Evolutionary conservation across 2,113 vertebrate species (phyloP).

Genomic region (Gymnogyps californianus): DNA sequence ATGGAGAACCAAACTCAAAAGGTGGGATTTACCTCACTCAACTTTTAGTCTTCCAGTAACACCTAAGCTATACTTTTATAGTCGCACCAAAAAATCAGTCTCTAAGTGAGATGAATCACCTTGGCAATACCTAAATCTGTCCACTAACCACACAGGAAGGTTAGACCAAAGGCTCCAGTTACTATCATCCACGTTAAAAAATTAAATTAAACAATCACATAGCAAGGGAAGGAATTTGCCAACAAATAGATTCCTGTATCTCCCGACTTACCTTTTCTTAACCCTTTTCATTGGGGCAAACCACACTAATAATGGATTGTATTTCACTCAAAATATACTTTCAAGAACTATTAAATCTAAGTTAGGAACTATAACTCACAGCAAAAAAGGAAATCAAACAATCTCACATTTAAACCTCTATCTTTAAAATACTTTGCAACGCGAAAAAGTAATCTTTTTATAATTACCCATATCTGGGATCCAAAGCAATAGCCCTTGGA

Average conservation of each 20-base stretch:
- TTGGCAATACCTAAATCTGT: not conserved
- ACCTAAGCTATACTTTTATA: not conserved
- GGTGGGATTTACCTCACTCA: not conserved
- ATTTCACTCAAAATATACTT: not conserved
- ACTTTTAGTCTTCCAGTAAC: not conserved
- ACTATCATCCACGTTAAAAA: not conserved
- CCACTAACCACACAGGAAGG: not conserved
- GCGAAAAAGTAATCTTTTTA: fast-evolving
- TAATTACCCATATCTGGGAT: conserved; percentile 92
- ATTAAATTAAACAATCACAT: not conserved
- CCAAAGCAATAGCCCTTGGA: conserved; percentile 93
- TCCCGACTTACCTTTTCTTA: not conserved
- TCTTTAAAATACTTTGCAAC: not conserved
- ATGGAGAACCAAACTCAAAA: not conserved
- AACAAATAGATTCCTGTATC: not conserved
- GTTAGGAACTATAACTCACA: not conserved
- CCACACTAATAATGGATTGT: not conserved
- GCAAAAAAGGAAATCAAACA: not conserved
- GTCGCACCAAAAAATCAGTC: fast-evolving
- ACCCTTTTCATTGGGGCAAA: not conserved
- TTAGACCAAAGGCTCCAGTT: not conserved
- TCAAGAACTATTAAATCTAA: not conserved
- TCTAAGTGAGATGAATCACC: not conserved
- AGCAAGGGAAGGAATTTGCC: not conserved
- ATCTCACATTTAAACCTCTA: not conserved